A percentile compares a stretch with the other conserved stretches of the same genome.
Evolutionary conservation across 2,113 vertebrate species (phyloP).

Genomic region (Ploceus nigricollis): DNA sequence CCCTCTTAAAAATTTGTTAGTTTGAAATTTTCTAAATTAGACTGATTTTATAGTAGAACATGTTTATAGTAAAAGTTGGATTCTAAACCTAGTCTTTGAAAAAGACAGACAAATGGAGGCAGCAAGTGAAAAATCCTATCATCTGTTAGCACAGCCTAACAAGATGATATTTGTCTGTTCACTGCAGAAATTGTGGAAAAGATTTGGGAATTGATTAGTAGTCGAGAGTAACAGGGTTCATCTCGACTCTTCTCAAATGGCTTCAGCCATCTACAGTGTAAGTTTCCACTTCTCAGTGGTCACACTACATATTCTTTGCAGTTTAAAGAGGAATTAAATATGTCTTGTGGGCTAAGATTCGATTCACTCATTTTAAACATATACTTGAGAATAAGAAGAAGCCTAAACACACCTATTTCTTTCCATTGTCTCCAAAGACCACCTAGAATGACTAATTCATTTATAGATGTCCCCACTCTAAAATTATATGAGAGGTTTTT

Average conservation of each 20-base stretch:
- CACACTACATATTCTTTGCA: background rate
- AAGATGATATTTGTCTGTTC: background rate
- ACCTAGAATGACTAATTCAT: background rate
- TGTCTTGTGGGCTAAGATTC: background rate
- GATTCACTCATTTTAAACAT: background rate
- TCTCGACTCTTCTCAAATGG: background rate
- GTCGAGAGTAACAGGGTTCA: background rate
- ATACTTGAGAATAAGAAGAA: background rate
- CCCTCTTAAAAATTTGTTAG: background rate
- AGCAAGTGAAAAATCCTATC: background rate
- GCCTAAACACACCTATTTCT: background rate
- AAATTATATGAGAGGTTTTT: background rate
- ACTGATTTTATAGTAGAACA: background rate
- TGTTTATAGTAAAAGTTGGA: fast-evolving
- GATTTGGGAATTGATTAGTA: background rate
- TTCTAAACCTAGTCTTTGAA: background rate
- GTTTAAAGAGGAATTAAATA: background rate
- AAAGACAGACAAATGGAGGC: background rate
- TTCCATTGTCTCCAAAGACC: background rate
- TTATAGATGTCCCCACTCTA: background rate
- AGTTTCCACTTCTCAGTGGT: background rate
- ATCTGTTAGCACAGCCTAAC: background rate
- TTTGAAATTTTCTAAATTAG: background rate
- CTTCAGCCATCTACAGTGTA: background rate
- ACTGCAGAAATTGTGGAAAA: background rate